Percentiles rank a stretch among this genome's conserved stretches.
These are phyloP conservation scores for Austrolebias charrua DNA, from an alignment of 2,797 vertebrate species.

Conservation along the genomic window DNA sequence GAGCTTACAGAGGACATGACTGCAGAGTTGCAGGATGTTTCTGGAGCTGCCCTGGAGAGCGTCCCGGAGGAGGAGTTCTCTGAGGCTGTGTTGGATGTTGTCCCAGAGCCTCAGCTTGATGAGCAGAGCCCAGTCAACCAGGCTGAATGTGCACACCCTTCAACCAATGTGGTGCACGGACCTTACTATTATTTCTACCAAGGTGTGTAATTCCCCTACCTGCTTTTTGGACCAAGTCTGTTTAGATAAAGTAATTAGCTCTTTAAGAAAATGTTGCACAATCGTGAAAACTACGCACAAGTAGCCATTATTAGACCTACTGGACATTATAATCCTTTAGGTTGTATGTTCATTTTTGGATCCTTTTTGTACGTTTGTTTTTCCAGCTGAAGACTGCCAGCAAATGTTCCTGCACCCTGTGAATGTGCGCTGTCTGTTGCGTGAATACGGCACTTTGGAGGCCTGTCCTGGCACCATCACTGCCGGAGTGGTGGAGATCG, in stretches of 20 bases:
- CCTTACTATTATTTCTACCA: constrained; percentile 98
- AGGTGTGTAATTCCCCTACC: constrained; percentile 77
- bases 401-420: constrained; percentile 97
- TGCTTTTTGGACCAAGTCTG: neutral
- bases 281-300: too few relatives aligned
- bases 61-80: constrained; percentile 76
- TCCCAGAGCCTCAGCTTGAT: constrained; percentile 56
- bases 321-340: too few relatives aligned
- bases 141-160: constrained; percentile 56
- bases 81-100: constrained; percentile 35
- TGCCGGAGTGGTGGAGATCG: constrained; percentile 91
- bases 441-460: constrained; percentile 94
- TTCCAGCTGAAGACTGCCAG: constrained; percentile 92
- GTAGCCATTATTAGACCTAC: too few relatives aligned
- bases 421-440: constrained; percentile 93
- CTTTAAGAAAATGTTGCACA: neutral
- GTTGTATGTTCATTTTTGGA: neutral
- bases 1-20: constrained; percentile 67
- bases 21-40: constrained; percentile 46
- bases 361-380: neutral
- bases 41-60: constrained; percentile 64
- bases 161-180: constrained; percentile 73
- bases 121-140: constrained; percentile 62
- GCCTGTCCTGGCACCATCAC: constrained; percentile 92
- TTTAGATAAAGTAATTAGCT: neutral